These are phyloP conservation scores for Asteroscopus sphinx DNA, from an alignment of 2,888 invertebrate species.

Conservation along the genomic window DNA sequence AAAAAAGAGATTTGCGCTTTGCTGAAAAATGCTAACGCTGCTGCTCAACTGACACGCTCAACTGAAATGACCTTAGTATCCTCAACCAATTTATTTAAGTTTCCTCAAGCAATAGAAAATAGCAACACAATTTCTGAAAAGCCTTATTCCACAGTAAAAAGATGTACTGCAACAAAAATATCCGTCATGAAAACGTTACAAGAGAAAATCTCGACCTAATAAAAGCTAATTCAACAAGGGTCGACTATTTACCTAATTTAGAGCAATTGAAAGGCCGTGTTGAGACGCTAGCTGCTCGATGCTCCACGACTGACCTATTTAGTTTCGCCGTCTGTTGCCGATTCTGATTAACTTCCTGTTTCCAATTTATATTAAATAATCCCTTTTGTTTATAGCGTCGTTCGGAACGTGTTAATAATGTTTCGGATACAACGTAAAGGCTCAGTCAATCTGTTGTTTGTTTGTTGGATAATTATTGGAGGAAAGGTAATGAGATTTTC, in stretches of 20 bases:
- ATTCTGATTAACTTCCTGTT: constrained; percentile 85
- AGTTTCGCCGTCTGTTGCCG: constrained; percentile 73
- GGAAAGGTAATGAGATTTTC: constrained; percentile 39
- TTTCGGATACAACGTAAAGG: constrained; percentile 45
- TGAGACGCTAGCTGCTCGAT: constrained; percentile 57
- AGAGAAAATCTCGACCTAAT: constrained; percentile 67
- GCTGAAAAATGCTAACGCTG: too few species aligned
- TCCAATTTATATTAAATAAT: constrained; percentile 83
- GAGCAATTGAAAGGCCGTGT: constrained; percentile 77
- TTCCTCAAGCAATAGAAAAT: too few species aligned
- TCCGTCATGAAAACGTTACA: constrained; percentile 30
- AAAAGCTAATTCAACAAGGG: constrained; percentile 70
- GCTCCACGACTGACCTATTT: constrained; percentile 75
- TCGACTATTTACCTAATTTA: constrained; percentile 81
- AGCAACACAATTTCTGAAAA: background rate
- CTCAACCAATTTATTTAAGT: too few species aligned
- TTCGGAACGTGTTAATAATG: constrained; percentile 62
- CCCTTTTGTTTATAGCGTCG: constrained; percentile 71
- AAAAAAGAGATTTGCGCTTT: too few species aligned
- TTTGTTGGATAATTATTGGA: constrained; percentile 41
- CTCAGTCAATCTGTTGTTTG: constrained; percentile 38
- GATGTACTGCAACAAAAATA: constrained; percentile 5
- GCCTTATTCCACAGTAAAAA: background rate
- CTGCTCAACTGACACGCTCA: too few species aligned
- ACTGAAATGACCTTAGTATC: too few species aligned